Conservation (phyloP, 2,888 invertebrate species). For the Smittia aterrima region DNA sequence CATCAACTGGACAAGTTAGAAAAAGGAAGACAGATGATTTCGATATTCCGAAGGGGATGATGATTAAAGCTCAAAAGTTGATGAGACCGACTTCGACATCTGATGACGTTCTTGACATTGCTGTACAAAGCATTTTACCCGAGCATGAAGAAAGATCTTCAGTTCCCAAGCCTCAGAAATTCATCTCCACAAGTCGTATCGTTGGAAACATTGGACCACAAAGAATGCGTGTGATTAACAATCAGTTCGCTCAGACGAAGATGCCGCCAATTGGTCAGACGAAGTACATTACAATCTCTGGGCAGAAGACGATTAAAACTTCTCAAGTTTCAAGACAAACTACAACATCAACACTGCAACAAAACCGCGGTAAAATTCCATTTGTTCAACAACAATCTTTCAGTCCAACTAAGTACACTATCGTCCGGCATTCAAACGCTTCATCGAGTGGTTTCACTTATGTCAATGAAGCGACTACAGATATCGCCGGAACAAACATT, state of each 20-base stretch:
- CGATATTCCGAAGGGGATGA: not conserved
- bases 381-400: slow-evolving; percentile 25
- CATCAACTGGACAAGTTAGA: not conserved
- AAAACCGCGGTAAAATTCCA: too few species aligned
- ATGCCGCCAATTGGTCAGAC: too few species aligned
- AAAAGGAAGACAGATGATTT: slow-evolving; percentile 43
- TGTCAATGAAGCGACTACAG: slow-evolving; percentile 49
- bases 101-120: slow-evolving; percentile 50
- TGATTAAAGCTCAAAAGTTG: slow-evolving; percentile 22
- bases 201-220: not conserved
- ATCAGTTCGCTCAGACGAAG: too few species aligned
- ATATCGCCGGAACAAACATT: slow-evolving; percentile 58
- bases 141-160: slow-evolving; percentile 46
- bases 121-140: slow-evolving; percentile 53
- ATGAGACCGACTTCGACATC: slow-evolving; percentile 41
- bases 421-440: slow-evolving; percentile 48
- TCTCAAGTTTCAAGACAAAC: too few species aligned
- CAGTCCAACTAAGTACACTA: slow-evolving; percentile 50
- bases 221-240: too few species aligned
- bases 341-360: too few species aligned
- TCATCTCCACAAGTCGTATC: not conserved
- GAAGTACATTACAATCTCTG: too few species aligned
- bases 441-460: slow-evolving; percentile 37
- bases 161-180: not conserved
- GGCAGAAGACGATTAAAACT: too few species aligned